Evolutionary conservation across 2,888 invertebrate genomes (phyloP), one percentile per base, ranked within the genome.

Genomic region (Orchestes rusci): DNA sequence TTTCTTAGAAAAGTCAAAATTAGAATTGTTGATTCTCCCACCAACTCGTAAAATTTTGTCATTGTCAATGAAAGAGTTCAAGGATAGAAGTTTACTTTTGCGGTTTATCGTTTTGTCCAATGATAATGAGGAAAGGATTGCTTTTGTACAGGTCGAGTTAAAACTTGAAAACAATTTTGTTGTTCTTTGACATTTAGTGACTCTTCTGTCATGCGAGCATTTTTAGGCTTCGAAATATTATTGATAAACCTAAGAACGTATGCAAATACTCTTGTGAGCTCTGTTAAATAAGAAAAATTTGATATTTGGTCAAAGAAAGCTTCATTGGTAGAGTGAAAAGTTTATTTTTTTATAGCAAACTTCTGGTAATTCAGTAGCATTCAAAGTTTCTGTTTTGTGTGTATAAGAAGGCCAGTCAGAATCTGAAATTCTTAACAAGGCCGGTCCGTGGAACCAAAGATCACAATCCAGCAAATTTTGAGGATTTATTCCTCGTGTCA

Each of bases 401-500:
- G 7, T 16, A 12, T 34, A 16, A 16, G 34, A 7, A 34, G 34
- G 16, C 34, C 34, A 34, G 8, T 16, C 23, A 23, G 10, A 16
- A 7, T 34, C 34, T n/a, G 7, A 7, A 3, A 16, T 10, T n/a
- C 15, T 28, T 5, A 45, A 19, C 35, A 29, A 39, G 13, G 30
- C 27, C 19, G 49, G 45, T n/a, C 45, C 42, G 8, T 35, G 30
- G 40, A 41, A 45, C 43, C 49, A 49, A 3, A 27, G 15, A 7
- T 46, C 17, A 8, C 31, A 46, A n/a, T 43, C 29, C 10, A 20
- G 15, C 8, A 50, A 19, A n/a, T 18, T 30, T 40, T 19, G 10
- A 3, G 48, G 13, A 35, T 38, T 27, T 15, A 50, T 10, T 13
- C 55, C 53, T 16, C 52, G 27, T 12, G 53, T 53, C 7, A 49